Base-by-base conservation (phyloP, 2,888 invertebrate genomes). In the Perdita meconis region DNA sequence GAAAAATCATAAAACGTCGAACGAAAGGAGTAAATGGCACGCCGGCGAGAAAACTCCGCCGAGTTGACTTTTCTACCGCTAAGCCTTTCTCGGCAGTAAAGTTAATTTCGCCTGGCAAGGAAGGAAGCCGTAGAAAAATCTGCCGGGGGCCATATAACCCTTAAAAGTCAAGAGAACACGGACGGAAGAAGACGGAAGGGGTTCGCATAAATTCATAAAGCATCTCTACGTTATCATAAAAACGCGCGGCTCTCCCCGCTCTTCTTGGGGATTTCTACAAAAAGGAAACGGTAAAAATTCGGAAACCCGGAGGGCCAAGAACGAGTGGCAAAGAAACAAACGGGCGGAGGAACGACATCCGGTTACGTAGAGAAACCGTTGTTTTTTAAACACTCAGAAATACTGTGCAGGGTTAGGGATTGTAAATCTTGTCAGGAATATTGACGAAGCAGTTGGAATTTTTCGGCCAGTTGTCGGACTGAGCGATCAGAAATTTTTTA, bases 121-220 rank as follows among this genome's bases (percentile, higher is more conserved):
- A 69, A 73, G 81, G 75, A 78, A 69, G 40, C 13, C n/a, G 67
- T 36, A 57, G 40, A 59, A 61, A 64, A 51, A 22, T 79, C 75
- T 56, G 85, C 84, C 84, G 83, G 85, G 24, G 53, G 63, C 73
- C 81, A 79, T 83, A 84, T 78, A 87, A 87, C 83, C 83, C 82
- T 84, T 88, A 73, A 77, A 80, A 85, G 81, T 78, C 63, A 71
- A 82, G 59, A 82, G 59, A 83, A 61, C 36, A 36, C 47, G 47
- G 61, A 76, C 86, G 81, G 86, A 81, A 80, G 88, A 82, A 81
- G 8, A 65, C 16, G 42, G 30, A 80, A 65, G 16, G 69, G 75
- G 74, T 83, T 67, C 78, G 81, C 86, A 88, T 88, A 90, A 89
- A 90, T 90, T 90, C 90, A 90, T 89, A 90, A 90, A 90, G 87